Evolutionary conservation across 2,888 invertebrate genomes (phyloP), one percentile per base, ranked within the genome.

Genomic region (Urechis unicinctus): DNA sequence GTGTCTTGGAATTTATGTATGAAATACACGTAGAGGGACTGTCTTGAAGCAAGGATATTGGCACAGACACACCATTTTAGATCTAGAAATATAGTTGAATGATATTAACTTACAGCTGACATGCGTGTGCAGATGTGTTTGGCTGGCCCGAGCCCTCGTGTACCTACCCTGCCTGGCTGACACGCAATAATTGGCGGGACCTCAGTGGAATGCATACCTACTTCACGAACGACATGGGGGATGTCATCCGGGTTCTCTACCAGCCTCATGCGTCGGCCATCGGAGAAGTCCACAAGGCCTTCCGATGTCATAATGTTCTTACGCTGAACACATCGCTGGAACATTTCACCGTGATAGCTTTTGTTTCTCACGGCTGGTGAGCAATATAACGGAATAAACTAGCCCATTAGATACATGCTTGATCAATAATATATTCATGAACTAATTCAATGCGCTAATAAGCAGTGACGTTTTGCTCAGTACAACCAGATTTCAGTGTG

Each of bases 91-190:
- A n/a, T n/a, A n/a, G n/a, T n/a, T n/a, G n/a, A n/a, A n/a, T n/a
- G n/a, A n/a, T n/a, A n/a, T n/a, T n/a, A n/a, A n/a, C n/a, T n/a
- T n/a, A n/a, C n/a, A n/a, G n/a, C n/a, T n/a, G n/a, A n/a, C n/a
- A n/a, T n/a, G n/a, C n/a, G n/a, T 42, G 28, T n/a, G 17, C 57
- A 55, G 60, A 60, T 52, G 53, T 55, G 2, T 57, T 55, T 31
- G 55, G 57, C n/a, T 60, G 58, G 60, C 55, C 56, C 21, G 52
- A 52, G 29, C 55, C 61, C 17, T 28, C 49, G 2, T 59, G 61
- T 46, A 31, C 42, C 36, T 61, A 59, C 42, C 61, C 61, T 26
- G 22, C 49, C 25, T 61, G 61, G 61, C 36, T 61, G 31, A 52
- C 56, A 6, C 43, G 53, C 3, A 43, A 48, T 29, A 46, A 31